Conservation (phyloP, 2,888 invertebrate species). For the Lamproptera curius region DNA sequence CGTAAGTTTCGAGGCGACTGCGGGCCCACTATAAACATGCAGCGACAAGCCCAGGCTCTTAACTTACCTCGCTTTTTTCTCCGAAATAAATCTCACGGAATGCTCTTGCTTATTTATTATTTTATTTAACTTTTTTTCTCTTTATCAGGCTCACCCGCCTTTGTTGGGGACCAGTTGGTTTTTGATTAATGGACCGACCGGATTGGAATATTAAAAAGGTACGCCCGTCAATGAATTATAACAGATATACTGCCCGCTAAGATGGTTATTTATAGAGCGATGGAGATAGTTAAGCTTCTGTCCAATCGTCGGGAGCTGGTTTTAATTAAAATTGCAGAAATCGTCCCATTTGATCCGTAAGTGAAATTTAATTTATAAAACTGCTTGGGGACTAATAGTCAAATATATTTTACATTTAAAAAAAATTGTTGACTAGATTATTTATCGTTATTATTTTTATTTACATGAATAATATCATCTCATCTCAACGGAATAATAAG, state of each 20-base stretch:
- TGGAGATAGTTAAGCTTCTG: constrained; percentile 31
- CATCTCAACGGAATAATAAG: too few species aligned
- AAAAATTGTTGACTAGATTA: too few species aligned
- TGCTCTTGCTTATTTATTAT: constrained; percentile 72
- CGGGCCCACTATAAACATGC: constrained; percentile 64
- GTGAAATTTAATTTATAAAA: too few species aligned
- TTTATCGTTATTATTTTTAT: too few species aligned
- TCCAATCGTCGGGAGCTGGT: constrained; percentile 20
- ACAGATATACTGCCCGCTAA: constrained; percentile 62
- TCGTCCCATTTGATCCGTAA: not conserved
- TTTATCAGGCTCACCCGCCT: constrained; percentile 59
- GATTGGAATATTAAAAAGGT: constrained; percentile 58
- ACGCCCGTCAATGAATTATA: constrained; percentile 70
- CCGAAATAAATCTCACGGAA: constrained; percentile 74
- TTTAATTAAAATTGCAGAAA: constrained; percentile 6
- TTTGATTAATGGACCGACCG: constrained; percentile 68
- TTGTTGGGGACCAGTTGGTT: constrained; percentile 64
- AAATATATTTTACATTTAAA: too few species aligned
- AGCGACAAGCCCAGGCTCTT: constrained; percentile 67
- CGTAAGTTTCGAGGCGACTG: constrained; percentile 60
- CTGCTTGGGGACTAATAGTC: too few species aligned
- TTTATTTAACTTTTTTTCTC: constrained; percentile 59
- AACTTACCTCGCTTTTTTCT: constrained; percentile 63
- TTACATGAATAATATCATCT: too few species aligned
- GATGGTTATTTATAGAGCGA: constrained; percentile 62